Base-by-base conservation (phyloP, 2,888 invertebrate genomes). In the Ptilodon capucinus region DNA sequence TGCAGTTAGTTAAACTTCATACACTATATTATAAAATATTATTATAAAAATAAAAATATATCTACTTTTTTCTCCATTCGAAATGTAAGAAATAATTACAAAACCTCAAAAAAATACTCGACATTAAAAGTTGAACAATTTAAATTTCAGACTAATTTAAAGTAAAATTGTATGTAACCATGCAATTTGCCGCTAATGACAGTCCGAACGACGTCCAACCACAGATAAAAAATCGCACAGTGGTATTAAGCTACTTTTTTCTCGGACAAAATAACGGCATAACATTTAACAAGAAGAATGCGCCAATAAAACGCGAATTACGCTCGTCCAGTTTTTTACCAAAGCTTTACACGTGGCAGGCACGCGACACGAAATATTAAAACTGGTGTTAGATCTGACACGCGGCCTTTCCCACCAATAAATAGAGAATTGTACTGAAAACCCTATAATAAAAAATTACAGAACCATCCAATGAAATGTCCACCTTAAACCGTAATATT, bases 311-410 rank as follows among this genome's bases (percentile, higher is more conserved):
- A 90, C 72, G 82, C 80, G 87, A 83, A 89, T 90, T 87, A 88
- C 82, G 75, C 61, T 71, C 79, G 81, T 82, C 73, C 79, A 87
- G 84, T 86, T 91, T 91, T 91, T 91, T 89, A 89, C 87, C 90
- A 90, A 90, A 90, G 90, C 60, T 40, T 8, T 18, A 34, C 87
- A 76, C 89, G 91, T 87, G 91, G 44, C 73, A 0, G 62, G 2
- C 91, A 86, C 90, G 88, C 70, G 91, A 66, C 81, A 57, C 70
- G 75, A 86, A 89, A 90, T 90, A 90, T 90, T 91, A 90, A 88
- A 90, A 88, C 87, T 89, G 86, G 91, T 91, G 91, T 91, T 87
- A 90, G 87, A 87, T 70, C 76, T 87, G 89, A 91, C 91, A 91
- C 91, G 90, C 86, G 90, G 80, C 86, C 79, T 79, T 90, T 89